Percentiles rank a stretch among this genome's conserved stretches.
Conservation (phyloP, 2,888 invertebrate species). For the Magallana nippona region DNA sequence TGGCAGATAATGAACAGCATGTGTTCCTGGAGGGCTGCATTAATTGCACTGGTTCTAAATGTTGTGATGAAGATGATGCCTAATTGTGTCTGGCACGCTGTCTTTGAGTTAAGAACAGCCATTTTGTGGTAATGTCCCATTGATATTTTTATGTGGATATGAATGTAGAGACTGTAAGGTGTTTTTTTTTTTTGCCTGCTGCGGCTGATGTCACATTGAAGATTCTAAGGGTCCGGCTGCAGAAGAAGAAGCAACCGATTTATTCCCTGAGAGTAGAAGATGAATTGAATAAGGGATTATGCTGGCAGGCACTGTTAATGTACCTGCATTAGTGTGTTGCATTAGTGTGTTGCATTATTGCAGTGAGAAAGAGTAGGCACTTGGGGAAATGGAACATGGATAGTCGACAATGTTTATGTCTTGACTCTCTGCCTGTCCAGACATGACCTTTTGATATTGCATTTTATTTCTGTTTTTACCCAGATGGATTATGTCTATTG, state of each 20-base stretch:
- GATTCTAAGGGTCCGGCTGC: neutral
- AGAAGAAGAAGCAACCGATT: neutral
- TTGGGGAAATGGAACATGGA: neutral
- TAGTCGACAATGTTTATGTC: neutral
- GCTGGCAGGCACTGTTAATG: neutral
- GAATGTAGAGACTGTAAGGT: neutral
- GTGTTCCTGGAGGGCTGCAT: conserved; percentile 3
- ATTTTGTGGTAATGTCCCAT: conserved; percentile 6
- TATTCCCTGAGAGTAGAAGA: neutral
- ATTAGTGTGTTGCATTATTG: neutral
- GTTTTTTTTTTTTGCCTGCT: neutral
- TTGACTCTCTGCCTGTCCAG: neutral
- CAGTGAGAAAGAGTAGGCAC: neutral
- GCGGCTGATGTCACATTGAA: neutral
- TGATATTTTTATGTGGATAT: conserved; percentile 3
- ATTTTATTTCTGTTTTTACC: neutral
- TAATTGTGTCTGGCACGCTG: neutral
- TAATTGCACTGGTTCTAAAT: conserved; percentile 22
- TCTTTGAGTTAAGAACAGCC: neutral
- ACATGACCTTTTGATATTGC: conserved; percentile 3
- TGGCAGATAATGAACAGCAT: conserved; percentile 28
- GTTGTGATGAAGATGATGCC: conserved; percentile 1
- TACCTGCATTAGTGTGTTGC: neutral
- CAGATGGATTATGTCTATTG: conserved; percentile 10
- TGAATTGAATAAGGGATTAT: conserved; percentile 1